Base-by-base conservation (phyloP, 2,113 vertebrate genomes). In the Ondatra zibethicus region DNA sequence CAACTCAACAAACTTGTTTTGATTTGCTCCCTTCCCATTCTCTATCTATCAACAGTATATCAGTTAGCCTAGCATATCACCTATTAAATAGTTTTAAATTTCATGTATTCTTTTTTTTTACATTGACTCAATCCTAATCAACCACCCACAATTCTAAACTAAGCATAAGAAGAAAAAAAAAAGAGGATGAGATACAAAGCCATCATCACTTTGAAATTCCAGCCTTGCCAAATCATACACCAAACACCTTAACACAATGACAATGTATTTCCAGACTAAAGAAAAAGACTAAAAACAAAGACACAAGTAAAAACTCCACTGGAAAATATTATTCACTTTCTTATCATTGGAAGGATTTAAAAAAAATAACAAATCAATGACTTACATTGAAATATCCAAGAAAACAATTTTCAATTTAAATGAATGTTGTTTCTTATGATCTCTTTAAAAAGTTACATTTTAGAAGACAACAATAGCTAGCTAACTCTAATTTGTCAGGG, bases 241-340 rank as follows among this genome's bases (percentile, higher is more conserved):
- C 16, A 21, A 95, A 10, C 23, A 73, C 14, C 11, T 55, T 45
- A 58, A 87, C 25, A 78, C 89, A 92, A 92, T 81, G 7, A 73
- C 14, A 91, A 3, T 6, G 1, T 45, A 86, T 81, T 88, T 88
- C 39, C 76, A 78, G 17, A 61, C 93, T 86, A 92, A 92, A n/a
- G 33, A n/a, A 81, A 81, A 36, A 25, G 13, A 63, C 12, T 84
- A 63, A 29, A n/a, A 94, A n/a, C 55, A 85, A 73, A 90, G 82
- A 82, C 21, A 82, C 16, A 61, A 93, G 39, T 31, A 72, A 70
- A 91, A 95, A 50, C 21, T 45, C 36, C 5, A 36, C 16, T 50
- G 31, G n/a, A 96, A 78, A 93, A 80, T 33, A 61, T 63, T 80
- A 36, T n/a, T 61, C 63, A 58, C 8, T 94, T 94, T 97, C 29